Evolutionary conservation across 2,113 vertebrate species (phyloP), one percentile per base, ranked within the genome.

Genomic region (Pedetes capensis): DNA sequence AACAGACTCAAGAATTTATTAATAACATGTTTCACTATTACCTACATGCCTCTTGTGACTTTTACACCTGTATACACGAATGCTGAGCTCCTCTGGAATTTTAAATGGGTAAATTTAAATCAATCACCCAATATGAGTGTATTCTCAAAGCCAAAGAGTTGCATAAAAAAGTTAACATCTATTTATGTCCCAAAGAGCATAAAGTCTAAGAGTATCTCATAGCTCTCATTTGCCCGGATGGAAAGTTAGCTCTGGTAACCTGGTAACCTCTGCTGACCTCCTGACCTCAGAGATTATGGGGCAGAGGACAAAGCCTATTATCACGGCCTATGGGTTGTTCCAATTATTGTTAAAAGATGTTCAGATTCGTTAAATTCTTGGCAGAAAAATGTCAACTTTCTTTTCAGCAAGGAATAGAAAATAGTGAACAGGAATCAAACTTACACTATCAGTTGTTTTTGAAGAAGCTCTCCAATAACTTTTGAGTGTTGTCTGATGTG

Each of bases 241-340:
- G 96, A 98, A 98, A 96, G 74, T 93, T 96, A 98, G 66, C 95
- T 96, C 96, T 87, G 66, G 29, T 96, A 96, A 97, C 97, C 95
- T 69, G 63, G n/a, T 93, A 87, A 91, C 94, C 97, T 98, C 97
- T 34, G 29, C 55, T 97, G 98, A 98, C 97, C 97, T 97, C 94
- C 25, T 98, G 97, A 97, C 97, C 96, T 95, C 53, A 92, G 89
- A 63, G 96, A 87, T 93, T 96, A 97, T 51, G 20, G 81, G 87
- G 95, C 69, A 96, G 90, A 95, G 82, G 97, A 93, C 91, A 55
- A 86, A 95, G 95, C 89, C 89, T 87, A 97, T 91, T 78, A 86
- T 90, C 69, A 93, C 86, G 92, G 96, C 93, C 92, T 96, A 76
- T 49, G 78, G 95, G 92, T 88, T 92, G 74, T 91, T 98, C 95